Base-by-base conservation (phyloP, 2,113 vertebrate genomes). In the Coreoperca whiteheadi region DNA sequence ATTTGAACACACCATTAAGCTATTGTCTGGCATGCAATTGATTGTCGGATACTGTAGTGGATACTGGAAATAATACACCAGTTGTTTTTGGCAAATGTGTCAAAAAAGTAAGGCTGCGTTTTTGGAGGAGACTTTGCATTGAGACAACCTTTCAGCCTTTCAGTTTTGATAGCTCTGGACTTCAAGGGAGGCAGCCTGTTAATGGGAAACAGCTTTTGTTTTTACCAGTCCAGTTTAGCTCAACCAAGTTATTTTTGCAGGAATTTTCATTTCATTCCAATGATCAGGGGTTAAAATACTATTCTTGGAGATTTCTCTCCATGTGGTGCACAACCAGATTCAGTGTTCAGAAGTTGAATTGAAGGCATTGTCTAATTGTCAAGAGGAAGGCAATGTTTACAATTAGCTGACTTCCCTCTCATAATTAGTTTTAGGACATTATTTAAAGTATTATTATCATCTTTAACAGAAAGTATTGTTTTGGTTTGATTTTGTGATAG, bases 311-410 rank as follows among this genome's bases (percentile, higher is more conserved):
- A 46, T 67, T 51, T 57, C 21, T 81, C 82, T 83, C 54, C 69
- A 37, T 25, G 63, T 75, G 83, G 74, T 89, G 88, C 50, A 61
- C 14, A 0, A 79, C 69, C 53, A 84, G 61, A 71, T 82, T 85
- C 84, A 87, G 80, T 79, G 57, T 82, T 68, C 34, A 61, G 53
- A 65, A 23, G 86, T 70, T 73, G 82, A 87, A 74, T 65, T 77
- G 61, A 79, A 51, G 84, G n/a, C 81, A 83, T 87, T 73, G 78
- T 88, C 84, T 83, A 67, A 69, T 79, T 81, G 78, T 74, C 60
- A 67, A 83, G 50, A 69, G 74, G 39, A 85, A 51, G 79, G 77
- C 65, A 69, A 83, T 89, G 86, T 87, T 88, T 87, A 91, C 76
- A 86, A 63, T 87, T 54, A 74, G 46, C 74, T 82, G 53, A 76